Evolutionary conservation across 2,888 invertebrate genomes (phyloP), one percentile per base, ranked within the genome.

Genomic region (Chirona hameri): DNA sequence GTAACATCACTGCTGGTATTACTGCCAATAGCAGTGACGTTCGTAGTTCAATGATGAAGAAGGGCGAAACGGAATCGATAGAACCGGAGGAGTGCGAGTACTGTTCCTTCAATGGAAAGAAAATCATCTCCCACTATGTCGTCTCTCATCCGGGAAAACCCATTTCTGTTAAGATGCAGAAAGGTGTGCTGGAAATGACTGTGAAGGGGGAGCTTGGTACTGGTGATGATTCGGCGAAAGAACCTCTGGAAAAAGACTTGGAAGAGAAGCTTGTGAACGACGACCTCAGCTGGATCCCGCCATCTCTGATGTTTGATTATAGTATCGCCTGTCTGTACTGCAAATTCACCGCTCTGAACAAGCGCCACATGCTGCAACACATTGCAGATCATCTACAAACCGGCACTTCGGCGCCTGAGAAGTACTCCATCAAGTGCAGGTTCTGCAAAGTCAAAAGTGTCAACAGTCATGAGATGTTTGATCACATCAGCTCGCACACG

Each of bases 401-500:
- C 0, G 76, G 76, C 10, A 76, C 76, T 3, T 76, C 76, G 21
- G 76, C 76, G 24, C 81, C 84, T 7, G 29, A 80, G 24, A 72
- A 81, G 31, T 80, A 80, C 24, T 48, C n/a, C 0, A 82, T 83
- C 21, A 60, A 83, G 55, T 89, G 89, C 84, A 84, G 87, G 4
- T 88, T 89, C 83, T 90, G 90, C 85, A 85, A 86, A 7, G 69
- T 84, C 21, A 86, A 76, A 81, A 83, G 80, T 24, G 46, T 29
- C 14, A 82, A 83, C 31, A 69, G 83, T 2, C 81, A 82, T 15
- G 85, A 85, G 5, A 93, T 93, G 86, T 93, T 92, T 86, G 93
- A 94, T 87, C 95, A 95, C 86, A 89, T 94, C 72, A 91, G 91
- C 39, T 90, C 89, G 81, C 95, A 95, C 84, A 95, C 95, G 0